A percentile compares a stretch with the other conserved stretches of the same genome.
Conservation (phyloP, 1,140 invertebrate genomes). For the Lepidurus packardi region DNA sequence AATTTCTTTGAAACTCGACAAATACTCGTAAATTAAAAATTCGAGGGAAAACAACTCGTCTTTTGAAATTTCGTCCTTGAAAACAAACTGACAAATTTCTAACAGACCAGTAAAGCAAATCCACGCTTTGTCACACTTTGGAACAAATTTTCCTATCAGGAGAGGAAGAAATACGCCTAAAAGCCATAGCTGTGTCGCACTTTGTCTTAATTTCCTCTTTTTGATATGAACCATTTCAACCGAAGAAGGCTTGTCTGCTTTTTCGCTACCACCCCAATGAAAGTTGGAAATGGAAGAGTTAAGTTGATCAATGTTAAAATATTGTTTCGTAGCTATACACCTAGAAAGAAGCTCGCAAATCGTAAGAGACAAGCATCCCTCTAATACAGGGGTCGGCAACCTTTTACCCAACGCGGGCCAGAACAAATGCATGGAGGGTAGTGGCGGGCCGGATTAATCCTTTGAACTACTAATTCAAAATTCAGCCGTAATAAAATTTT, state of each 20-base stretch:
- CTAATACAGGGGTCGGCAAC: too few species aligned
- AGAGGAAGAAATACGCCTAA: constrained; percentile 6
- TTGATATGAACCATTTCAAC: constrained; percentile 24
- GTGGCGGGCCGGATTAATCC: too few species aligned
- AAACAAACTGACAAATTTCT: constrained; percentile 29
- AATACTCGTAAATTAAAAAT: constrained; percentile 26
- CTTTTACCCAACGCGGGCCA: too few species aligned
- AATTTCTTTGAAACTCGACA: constrained; percentile 26
- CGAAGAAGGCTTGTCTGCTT: constrained; percentile 28
- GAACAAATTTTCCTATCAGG: constrained; percentile 26
- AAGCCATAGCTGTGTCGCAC: constrained; percentile 29
- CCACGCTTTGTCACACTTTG: constrained; percentile 26
- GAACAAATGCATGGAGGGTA: too few species aligned
- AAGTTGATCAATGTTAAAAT: constrained; percentile 29
- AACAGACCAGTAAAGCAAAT: constrained; percentile 23
- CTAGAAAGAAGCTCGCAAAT: constrained; percentile 25
- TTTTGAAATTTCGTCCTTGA: constrained; percentile 29
- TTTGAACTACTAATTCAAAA: too few species aligned
- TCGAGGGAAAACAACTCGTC: constrained; percentile 18
- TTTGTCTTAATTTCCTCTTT: constrained; percentile 27
- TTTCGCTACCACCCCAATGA: constrained; percentile 29
- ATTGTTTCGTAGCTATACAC: constrained; percentile 20
- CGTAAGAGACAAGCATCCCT: constrained; percentile 26
- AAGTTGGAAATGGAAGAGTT: constrained; percentile 29
- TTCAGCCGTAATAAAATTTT: too few species aligned